A percentile compares a stretch with the other conserved stretches of the same genome.
These are phyloP conservation scores for Holacanthella duospinosa DNA, from an alignment of 2,888 invertebrate genomes.

Conservation along the genomic window DNA sequence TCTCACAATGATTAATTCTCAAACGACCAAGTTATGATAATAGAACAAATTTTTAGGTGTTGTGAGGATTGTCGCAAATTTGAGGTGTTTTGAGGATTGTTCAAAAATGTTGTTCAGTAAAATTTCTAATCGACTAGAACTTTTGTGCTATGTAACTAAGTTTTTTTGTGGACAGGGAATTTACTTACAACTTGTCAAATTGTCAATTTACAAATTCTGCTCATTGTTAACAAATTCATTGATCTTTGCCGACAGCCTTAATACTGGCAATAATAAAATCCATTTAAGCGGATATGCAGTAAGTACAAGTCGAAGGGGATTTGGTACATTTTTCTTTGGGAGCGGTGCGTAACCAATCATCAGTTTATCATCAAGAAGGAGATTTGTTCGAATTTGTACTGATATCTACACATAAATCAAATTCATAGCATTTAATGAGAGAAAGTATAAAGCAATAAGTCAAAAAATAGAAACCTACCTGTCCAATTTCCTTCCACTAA, in stretches of 20 bases:
- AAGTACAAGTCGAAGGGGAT: conserved; percentile 66
- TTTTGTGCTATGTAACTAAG: too few species aligned
- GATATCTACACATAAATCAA: conserved; percentile 46
- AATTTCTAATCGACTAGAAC: too few species aligned
- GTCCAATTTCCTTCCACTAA: conserved; percentile 48
- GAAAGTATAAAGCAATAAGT: background rate
- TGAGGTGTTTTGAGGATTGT: too few species aligned
- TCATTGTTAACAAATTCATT: background rate
- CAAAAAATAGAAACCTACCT: conserved; percentile 40
- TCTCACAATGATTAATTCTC: too few species aligned
- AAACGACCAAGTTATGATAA: too few species aligned
- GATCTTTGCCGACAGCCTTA: conserved; percentile 49
- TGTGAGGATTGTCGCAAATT: too few species aligned
- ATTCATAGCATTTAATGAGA: too few species aligned
- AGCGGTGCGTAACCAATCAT: conserved; percentile 71
- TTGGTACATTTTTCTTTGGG: conserved; percentile 50
- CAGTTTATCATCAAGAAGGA: conserved; percentile 54
- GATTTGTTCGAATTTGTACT: conserved; percentile 58
- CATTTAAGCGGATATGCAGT: conserved; percentile 61
- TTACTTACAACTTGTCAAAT: too few species aligned
- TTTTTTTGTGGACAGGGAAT: too few species aligned
- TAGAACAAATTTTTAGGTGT: too few species aligned
- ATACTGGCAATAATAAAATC: conserved; percentile 55
- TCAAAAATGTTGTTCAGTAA: too few species aligned
- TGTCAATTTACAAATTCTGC: too few species aligned